Evolutionary conservation across 2,113 vertebrate genomes (phyloP).

Genomic region (Salminus brasiliensis): DNA sequence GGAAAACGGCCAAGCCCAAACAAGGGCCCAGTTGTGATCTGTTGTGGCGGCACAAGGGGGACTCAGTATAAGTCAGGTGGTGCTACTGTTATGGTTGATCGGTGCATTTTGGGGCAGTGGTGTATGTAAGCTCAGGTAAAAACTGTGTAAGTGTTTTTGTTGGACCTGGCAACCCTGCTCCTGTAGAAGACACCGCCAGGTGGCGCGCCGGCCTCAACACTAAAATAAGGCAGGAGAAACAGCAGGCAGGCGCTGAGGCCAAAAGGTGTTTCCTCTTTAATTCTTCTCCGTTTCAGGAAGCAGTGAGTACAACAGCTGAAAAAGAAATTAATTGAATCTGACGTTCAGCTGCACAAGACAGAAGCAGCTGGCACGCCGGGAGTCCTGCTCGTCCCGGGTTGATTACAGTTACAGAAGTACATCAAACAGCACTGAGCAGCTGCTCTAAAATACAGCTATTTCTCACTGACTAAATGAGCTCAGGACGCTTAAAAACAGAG

Average conservation of each 20-base stretch:
- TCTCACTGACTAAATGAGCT: not conserved
- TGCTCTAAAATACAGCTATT: not conserved
- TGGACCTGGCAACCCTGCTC: no score
- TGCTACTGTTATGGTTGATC: no score
- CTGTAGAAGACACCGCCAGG: not conserved
- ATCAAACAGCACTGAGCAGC: not conserved
- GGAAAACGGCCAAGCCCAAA: no score
- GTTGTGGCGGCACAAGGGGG: no score
- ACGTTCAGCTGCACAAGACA: not conserved
- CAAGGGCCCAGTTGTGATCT: no score
- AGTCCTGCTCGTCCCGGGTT: not conserved
- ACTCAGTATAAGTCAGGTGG: no score
- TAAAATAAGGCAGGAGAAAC: not conserved
- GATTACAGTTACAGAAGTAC: not conserved
- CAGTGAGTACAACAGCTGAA: not conserved
- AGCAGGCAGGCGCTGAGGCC: not conserved
- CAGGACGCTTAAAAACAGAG: not conserved
- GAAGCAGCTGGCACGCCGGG: not conserved
- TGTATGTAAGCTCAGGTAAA: no score
- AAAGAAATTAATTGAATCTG: slow-evolving; percentile 13
- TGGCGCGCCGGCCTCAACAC: slow-evolving; percentile 2
- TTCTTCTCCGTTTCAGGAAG: not conserved
- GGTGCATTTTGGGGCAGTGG: no score
- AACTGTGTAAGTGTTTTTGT: no score
- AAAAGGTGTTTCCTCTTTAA: not conserved